Evolutionary conservation across 2,797 vertebrate genomes (phyloP).

Genomic region (Lithobates pipiens): DNA sequence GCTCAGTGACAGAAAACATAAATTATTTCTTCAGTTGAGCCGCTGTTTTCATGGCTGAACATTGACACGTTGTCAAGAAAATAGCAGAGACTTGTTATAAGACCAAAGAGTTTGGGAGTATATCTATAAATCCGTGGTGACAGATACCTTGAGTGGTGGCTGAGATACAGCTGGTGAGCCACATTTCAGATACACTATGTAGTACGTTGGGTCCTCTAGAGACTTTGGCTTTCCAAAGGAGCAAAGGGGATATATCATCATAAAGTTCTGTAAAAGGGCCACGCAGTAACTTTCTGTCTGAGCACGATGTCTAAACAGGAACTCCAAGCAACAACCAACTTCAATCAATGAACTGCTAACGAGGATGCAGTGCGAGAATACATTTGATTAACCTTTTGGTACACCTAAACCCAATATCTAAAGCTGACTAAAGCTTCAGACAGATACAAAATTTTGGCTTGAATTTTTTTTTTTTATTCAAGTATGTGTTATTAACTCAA

Average conservation of each 20-base stretch:
- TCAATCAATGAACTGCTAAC: too few relatives aligned
- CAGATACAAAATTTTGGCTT: too few relatives aligned
- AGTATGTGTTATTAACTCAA: too few relatives aligned
- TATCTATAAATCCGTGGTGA: conserved; percentile 59
- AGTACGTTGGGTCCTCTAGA: conserved; percentile 21
- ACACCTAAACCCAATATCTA: too few relatives aligned
- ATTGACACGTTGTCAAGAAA: conserved; percentile 57
- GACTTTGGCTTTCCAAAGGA: conserved; percentile 8
- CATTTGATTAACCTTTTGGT: too few relatives aligned
- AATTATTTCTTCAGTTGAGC: conserved; percentile 56
- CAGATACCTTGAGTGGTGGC: conserved; percentile 52
- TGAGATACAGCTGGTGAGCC: conserved; percentile 32
- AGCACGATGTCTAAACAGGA: neutral
- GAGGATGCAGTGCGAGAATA: too few relatives aligned
- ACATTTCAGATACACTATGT: conserved; percentile 41
- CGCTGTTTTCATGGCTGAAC: conserved; percentile 43
- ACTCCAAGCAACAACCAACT: neutral
- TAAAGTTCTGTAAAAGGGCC: conserved; percentile 21
- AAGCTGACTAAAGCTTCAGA: too few relatives aligned
- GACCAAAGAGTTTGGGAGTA: conserved; percentile 53
- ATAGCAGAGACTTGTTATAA: conserved; percentile 58
- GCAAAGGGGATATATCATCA: neutral
- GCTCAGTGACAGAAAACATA: conserved; percentile 60
- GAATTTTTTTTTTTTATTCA: too few relatives aligned
- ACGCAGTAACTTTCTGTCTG: neutral